Percentiles rank a stretch among this genome's conserved stretches.
Conservation (phyloP, 2,113 vertebrate genomes). For the Xiphias gladius region DNA sequence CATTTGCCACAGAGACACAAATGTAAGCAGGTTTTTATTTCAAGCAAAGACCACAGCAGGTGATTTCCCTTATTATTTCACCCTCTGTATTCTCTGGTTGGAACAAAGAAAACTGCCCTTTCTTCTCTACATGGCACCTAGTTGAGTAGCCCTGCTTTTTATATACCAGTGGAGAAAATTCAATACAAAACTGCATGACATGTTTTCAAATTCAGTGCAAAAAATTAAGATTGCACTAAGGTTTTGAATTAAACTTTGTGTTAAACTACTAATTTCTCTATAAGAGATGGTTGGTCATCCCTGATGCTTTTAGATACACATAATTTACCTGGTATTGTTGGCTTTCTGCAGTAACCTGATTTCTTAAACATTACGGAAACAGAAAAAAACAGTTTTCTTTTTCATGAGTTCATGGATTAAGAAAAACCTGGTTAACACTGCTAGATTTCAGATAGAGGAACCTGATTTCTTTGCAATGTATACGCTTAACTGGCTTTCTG, state of each 20-base stretch:
- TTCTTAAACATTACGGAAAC: background rate
- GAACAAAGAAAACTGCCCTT: background rate
- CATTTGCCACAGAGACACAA: conserved; percentile 16
- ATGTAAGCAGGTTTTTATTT: conserved; percentile 12
- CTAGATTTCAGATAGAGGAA: background rate
- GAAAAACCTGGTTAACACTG: background rate
- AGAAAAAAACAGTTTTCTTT: background rate
- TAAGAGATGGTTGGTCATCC: background rate
- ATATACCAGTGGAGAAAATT: background rate
- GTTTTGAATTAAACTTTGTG: background rate
- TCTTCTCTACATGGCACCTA: background rate
- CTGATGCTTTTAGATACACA: background rate
- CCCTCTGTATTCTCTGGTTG: conserved; percentile 4
- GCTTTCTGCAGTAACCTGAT: background rate
- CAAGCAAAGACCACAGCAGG: conserved; percentile 27
- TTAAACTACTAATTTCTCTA: background rate
- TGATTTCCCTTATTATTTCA: conserved; percentile 25
- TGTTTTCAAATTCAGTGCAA: background rate
- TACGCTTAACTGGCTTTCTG: background rate
- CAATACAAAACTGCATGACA: background rate
- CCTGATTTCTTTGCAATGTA: conserved; percentile 2
- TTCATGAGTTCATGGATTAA: background rate
- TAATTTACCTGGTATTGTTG: background rate
- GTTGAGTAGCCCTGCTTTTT: background rate
- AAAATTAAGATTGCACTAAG: background rate